These are phyloP conservation scores for Spodoptera litura DNA, from an alignment of 1,140 invertebrate species.

Conservation along the genomic window DNA sequence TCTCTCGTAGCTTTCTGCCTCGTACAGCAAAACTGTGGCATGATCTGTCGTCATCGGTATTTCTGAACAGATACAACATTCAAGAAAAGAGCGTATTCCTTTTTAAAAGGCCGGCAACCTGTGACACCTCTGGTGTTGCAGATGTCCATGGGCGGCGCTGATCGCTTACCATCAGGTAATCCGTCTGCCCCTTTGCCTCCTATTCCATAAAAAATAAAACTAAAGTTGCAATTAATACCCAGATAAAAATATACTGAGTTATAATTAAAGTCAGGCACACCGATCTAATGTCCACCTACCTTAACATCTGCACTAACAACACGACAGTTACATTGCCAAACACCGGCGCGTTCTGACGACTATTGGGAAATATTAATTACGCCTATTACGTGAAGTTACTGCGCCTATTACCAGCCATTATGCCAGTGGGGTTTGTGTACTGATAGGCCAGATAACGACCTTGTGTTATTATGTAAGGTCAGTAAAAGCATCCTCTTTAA, in stretches of 20 bases:
- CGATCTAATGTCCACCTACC: not conserved
- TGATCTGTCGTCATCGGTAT: no score
- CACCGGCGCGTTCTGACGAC: conserved; percentile 3
- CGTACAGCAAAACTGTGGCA: no score
- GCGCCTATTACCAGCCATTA: not conserved
- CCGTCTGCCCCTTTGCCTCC: no score
- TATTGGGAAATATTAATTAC: conserved; percentile 25
- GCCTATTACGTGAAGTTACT: conserved; percentile 1
- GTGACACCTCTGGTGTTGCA: no score
- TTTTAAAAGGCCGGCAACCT: no score
- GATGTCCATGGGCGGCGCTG: no score
- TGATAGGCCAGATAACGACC: not conserved
- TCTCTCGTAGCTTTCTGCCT: no score
- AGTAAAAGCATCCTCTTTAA: conserved; percentile 1
- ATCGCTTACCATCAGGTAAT: no score
- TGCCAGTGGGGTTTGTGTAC: not conserved
- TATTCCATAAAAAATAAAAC: no score
- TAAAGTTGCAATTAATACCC: no score
- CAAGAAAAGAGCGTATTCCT: no score
- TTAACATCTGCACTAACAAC: not conserved
- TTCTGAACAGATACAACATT: no score
- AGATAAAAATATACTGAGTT: not conserved
- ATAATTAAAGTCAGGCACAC: not conserved
- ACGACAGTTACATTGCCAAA: conserved; percentile 13
- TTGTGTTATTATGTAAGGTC: conserved; percentile 22